Percentiles rank a stretch among this genome's conserved stretches.
Conservation (phyloP, 2,888 invertebrate genomes). For the Pterostichus madidus region DNA sequence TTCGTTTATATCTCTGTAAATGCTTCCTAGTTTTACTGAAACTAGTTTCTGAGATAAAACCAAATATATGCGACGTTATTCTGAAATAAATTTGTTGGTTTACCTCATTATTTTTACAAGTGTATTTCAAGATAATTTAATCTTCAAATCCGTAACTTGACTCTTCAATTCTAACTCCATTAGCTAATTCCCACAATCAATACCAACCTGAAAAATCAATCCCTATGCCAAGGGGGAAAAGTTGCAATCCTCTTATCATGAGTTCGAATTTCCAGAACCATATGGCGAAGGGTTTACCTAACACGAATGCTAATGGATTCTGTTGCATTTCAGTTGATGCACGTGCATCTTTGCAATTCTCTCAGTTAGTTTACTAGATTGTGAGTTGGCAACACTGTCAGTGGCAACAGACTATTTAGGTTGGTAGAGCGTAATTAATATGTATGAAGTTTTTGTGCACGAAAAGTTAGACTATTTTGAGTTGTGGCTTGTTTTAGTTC, state of each 20-base stretch:
- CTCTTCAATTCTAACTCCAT: conserved; percentile 1
- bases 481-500: conserved; percentile 35
- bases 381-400: neutral
- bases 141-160: neutral
- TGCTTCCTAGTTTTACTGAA: conserved; percentile 12
- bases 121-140: too few species aligned
- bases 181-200: conserved; percentile 15
- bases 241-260: conserved; percentile 14
- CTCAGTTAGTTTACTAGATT: conserved; percentile 9
- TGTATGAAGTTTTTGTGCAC: conserved; percentile 23
- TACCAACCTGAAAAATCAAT: conserved; percentile 28
- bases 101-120: neutral
- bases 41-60: neutral
- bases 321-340: neutral
- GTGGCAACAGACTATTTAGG: conserved; percentile 4
- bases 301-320: neutral
- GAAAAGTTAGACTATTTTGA: neutral
- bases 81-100: neutral
- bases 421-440: conserved; percentile 17
- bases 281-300: neutral
- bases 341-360: neutral
- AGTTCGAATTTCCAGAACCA: conserved; percentile 17
- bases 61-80: neutral
- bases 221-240: neutral
- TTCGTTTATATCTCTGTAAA: conserved; percentile 16